Evolutionary conservation across 2,113 vertebrate species (phyloP).

Genomic region (Hydrolagus affinis): DNA sequence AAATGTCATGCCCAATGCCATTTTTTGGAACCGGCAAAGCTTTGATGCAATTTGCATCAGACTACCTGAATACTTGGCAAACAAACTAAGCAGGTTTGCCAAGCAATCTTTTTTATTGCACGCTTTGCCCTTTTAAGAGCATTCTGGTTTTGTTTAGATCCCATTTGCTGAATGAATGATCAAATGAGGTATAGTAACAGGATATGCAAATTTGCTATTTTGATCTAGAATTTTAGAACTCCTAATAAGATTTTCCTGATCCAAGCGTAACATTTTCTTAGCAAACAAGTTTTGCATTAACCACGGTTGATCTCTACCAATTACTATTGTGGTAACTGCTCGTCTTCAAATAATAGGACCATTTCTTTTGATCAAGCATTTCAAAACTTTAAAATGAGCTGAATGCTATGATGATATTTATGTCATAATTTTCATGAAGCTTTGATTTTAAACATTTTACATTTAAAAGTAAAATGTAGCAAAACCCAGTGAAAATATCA

Average conservation of each 20-base stretch:
- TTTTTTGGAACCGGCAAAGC: background rate
- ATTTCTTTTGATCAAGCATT: background rate
- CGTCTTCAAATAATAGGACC: background rate
- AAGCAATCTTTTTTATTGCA: background rate
- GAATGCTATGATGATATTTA: background rate
- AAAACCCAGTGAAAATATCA: background rate
- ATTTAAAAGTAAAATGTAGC: background rate
- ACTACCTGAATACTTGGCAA: background rate
- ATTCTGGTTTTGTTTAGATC: background rate
- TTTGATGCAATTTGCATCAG: background rate
- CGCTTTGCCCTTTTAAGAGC: background rate
- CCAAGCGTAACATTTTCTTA: background rate
- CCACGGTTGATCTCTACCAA: slow-evolving; percentile 1
- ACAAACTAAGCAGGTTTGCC: background rate
- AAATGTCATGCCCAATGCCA: background rate
- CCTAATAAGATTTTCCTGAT: background rate
- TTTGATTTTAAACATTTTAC: background rate
- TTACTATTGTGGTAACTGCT: background rate
- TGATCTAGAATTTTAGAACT: background rate
- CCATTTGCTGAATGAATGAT: slow-evolving; percentile 1
- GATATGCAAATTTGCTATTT: slow-evolving; percentile 3
- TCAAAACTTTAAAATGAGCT: background rate
- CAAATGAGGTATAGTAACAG: background rate
- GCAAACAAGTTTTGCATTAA: background rate
- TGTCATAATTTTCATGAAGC: background rate